These are phyloP conservation scores for Sceliomorpha sp. DNA, from an alignment of 2,888 invertebrate genomes.

Conservation along the genomic window DNA sequence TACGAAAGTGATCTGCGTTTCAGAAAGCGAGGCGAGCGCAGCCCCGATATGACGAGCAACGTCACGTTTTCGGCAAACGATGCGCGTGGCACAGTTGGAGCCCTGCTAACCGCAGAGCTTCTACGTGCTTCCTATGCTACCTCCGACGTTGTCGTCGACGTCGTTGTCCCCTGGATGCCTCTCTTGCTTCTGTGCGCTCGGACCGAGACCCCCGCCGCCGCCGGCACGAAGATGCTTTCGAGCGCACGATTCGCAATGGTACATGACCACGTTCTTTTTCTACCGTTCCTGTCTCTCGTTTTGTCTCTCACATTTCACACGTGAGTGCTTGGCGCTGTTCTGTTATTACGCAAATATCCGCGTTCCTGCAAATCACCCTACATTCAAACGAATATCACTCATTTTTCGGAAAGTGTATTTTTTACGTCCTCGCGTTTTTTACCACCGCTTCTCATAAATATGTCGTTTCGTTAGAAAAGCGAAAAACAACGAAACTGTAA, in stretches of 20 bases:
- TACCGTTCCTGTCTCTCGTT: constrained; percentile 31
- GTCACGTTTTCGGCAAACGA: constrained; percentile 79
- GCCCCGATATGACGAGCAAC: constrained; percentile 67
- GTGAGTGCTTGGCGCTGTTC: constrained; percentile 23
- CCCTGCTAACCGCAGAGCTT: constrained; percentile 70
- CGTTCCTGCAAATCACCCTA: too few species aligned
- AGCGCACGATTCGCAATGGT: constrained; percentile 41
- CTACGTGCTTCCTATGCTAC: constrained; percentile 70
- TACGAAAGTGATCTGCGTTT: constrained; percentile 29
- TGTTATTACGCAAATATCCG: constrained; percentile 11
- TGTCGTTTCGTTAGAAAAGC: too few species aligned
- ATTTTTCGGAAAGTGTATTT: too few species aligned
- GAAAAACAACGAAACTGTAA: too few species aligned
- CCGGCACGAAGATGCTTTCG: constrained; percentile 42
- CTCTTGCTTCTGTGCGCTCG: constrained; percentile 39
- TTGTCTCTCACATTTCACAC: constrained; percentile 46
- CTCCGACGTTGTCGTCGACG: constrained; percentile 47
- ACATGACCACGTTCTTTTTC: constrained; percentile 43
- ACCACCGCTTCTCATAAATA: too few species aligned
- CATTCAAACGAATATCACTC: too few species aligned
- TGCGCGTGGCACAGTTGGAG: constrained; percentile 78
- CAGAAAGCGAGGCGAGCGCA: constrained; percentile 18
- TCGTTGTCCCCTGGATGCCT: constrained; percentile 37
- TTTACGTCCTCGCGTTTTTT: too few species aligned
- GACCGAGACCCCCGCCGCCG: constrained; percentile 55